Evolutionary conservation across 2,888 invertebrate species (phyloP).

Genomic region (Ptycholaimellus sp.): DNA sequence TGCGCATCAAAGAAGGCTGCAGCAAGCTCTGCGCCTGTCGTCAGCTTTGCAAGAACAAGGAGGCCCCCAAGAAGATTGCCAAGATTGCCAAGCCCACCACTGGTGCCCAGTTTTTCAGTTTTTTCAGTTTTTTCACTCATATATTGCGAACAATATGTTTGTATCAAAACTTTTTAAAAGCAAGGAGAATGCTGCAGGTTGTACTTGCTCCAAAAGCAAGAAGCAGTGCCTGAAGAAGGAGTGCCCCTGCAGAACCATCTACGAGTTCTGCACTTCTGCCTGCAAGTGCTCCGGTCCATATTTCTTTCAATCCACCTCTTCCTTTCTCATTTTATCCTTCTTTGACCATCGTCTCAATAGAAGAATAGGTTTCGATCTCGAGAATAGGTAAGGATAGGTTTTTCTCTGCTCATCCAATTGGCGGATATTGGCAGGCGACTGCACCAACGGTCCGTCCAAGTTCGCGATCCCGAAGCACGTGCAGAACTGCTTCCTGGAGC

Average conservation of each 20-base stretch:
- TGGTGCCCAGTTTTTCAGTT: conserved; percentile 21
- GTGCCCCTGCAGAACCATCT: conserved; percentile 22
- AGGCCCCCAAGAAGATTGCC: conserved; percentile 19
- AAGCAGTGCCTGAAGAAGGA: conserved; percentile 25
- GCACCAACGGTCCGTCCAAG: conserved; percentile 24
- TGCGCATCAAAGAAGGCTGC: conserved; percentile 24
- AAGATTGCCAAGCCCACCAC: conserved; percentile 20
- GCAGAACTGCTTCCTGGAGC: conserved; percentile 24
- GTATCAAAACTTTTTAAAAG: no score
- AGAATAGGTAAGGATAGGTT: no score
- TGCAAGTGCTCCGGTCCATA: neutral
- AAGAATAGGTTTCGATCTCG: neutral
- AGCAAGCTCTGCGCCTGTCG: conserved; percentile 22
- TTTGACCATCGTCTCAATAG: no score
- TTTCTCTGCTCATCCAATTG: conserved; percentile 21
- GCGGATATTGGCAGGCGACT: conserved; percentile 23
- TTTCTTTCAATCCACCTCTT: neutral
- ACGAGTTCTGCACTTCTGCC: conserved; percentile 18
- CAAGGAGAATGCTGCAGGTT: no score
- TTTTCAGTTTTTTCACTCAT: no score
- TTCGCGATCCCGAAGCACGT: conserved; percentile 24
- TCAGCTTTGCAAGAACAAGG: conserved; percentile 25
- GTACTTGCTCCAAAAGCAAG: conserved; percentile 22
- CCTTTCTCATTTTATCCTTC: neutral
- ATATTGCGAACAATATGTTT: no score